A percentile compares a stretch with the other conserved stretches of the same genome.
phyloP scores from a whole-genome alignment of 2,888 invertebrate genomes.

The Brassicogethes aeneus region DNA sequence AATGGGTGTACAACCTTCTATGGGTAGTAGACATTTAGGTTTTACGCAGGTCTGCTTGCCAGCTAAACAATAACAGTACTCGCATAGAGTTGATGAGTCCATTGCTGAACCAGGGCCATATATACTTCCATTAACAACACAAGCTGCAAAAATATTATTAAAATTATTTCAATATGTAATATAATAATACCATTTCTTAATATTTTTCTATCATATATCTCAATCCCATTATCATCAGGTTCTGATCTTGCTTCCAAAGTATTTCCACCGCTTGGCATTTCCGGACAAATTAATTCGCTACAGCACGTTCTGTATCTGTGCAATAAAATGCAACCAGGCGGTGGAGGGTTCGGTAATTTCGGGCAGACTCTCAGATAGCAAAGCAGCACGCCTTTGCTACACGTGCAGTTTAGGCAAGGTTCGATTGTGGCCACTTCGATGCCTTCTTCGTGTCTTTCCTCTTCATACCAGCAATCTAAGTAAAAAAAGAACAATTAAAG shows the following conservation, averaged over 20 bases:
- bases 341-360: conserved; percentile 64
- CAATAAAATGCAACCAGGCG: conserved; percentile 61
- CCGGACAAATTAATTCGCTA: conserved; percentile 64
- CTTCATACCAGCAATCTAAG: conserved; percentile 66
- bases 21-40: conserved; percentile 68
- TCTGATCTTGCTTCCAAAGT: conserved; percentile 32
- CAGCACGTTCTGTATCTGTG: conserved; percentile 66
- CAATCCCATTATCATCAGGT: conserved; percentile 19
- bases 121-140: conserved; percentile 60
- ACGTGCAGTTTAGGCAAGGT: conserved; percentile 71
- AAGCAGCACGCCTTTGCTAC: conserved; percentile 60
- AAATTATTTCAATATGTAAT: neutral
- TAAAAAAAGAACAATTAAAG: conserved; percentile 14
- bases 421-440: conserved; percentile 58
- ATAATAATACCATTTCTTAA: conserved; percentile 19
- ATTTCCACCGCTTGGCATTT: conserved; percentile 25
- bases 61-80: conserved; percentile 72
- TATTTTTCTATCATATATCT: conserved; percentile 12
- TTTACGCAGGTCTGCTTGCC: conserved; percentile 67
- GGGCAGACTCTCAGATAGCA: conserved; percentile 73
- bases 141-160: conserved; percentile 43
- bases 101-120: conserved; percentile 78
- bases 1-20: conserved; percentile 59
- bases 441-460: conserved; percentile 57
- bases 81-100: conserved; percentile 68